Conservation (phyloP, 2,113 vertebrate genomes). For the Daubentonia madagascariensis region DNA sequence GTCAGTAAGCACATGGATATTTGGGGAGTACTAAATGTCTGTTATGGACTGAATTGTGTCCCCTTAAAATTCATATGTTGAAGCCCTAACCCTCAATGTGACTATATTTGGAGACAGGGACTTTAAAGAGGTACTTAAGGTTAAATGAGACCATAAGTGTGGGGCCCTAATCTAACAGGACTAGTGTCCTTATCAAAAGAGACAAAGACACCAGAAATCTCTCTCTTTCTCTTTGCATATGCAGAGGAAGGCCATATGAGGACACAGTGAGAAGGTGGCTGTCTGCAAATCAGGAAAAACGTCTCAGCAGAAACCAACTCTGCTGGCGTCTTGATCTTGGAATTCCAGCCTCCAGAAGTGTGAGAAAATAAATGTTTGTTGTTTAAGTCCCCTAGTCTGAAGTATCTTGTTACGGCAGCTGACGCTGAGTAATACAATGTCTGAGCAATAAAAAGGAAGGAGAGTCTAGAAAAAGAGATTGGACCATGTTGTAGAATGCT, state of each 20-base stretch:
- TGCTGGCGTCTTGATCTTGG: background rate
- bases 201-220: background rate
- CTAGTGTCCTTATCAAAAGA: background rate
- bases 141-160: background rate
- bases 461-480: background rate
- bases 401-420: background rate
- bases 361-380: background rate
- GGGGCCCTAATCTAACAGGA: background rate
- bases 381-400: background rate
- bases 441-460: background rate
- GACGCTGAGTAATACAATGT: background rate
- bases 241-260: background rate
- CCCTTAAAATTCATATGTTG: background rate
- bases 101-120: background rate
- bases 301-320: background rate
- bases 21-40: background rate
- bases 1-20: background rate
- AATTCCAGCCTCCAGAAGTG: background rate
- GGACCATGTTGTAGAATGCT: background rate
- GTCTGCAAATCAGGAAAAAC: background rate
- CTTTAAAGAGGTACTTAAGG: background rate
- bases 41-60: background rate
- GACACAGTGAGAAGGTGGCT: background rate
- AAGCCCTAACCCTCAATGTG: background rate
- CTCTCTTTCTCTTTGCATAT: background rate